Base-by-base conservation (phyloP, 2,797 vertebrate genomes). In the Hipposideros larvatus region DNA sequence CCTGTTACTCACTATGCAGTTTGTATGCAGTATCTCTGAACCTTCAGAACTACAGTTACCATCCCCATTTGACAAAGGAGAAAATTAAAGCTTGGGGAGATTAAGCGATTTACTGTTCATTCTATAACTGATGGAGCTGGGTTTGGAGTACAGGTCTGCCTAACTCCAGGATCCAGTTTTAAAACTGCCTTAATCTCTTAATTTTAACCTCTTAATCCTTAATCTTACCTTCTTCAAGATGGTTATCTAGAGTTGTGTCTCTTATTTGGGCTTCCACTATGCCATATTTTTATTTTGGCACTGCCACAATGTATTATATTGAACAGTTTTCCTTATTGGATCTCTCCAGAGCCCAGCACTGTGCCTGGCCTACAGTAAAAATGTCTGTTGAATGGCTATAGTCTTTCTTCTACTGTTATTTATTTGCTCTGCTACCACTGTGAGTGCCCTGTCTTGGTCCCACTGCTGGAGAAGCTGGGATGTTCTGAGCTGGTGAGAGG, bases 141-240 rank as follows among this genome's bases (percentile, higher is more conserved):
- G 61, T 59, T 87, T 57, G 75, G 28, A 90, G 41, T 8, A 4
- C 11, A 82, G 57, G 28, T 79, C 31, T 84, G 19, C 34, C 34
- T 93, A 18, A 9, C 5, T 26, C 51, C 51, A 48, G 74, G 26
- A 6, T 46, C 34, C 1, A 4, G 9, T 87, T 82, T 65, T 73
- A 87, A 59, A 83, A 24, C 18, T 95, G 31, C 43, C 55, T 82
- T 82, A 22, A 68, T 73, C 11, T 28, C 21, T 80, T 53, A 74
- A 31, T 43, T 11, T 43, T 87, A n/a, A 4, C 77, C 7, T 86
- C 16, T 57, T 90, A 57, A 34, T 57, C n/a, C 55, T 70, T 77
- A 74, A 83, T 82, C 26, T 75, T 87, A 41, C 19, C 15, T 66
- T 61, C 57, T 87, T 95, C 46, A 90, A 90, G 57, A 57, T 73